phyloP scores from a whole-genome alignment of 2,113 vertebrate genomes.

The Lagopus muta region DNA sequence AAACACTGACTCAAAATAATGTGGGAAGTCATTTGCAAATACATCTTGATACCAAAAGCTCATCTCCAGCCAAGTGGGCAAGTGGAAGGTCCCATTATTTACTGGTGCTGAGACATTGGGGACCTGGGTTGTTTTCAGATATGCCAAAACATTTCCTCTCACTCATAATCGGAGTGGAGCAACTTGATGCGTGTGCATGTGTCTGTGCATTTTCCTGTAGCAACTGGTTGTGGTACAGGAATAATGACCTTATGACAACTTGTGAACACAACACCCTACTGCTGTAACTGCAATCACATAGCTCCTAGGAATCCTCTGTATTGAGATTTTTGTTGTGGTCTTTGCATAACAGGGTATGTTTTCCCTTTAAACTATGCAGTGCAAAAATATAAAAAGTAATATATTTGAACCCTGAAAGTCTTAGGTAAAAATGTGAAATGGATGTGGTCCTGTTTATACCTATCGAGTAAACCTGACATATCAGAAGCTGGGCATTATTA shows the following conservation, averaged over 20 bases:
- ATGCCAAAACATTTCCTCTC: neutral
- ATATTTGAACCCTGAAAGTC: rapidly evolving
- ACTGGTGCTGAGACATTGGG: neutral
- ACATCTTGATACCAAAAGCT: neutral
- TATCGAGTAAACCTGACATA: neutral
- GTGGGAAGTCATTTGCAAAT: neutral
- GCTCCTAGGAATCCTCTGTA: neutral
- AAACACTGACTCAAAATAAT: neutral
- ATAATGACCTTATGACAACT: neutral
- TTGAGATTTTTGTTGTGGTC: neutral
- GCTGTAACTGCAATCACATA: neutral
- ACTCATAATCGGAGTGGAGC: neutral
- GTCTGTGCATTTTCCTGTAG: neutral
- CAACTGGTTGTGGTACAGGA: neutral
- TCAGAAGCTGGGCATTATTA: neutral
- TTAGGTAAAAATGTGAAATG: neutral
- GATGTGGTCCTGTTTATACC: neutral
- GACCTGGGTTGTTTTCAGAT: neutral
- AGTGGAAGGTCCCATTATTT: neutral
- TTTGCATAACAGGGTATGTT: neutral
- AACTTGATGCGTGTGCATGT: neutral
- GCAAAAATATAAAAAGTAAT: neutral
- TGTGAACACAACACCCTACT: neutral
- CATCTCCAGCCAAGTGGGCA: neutral
- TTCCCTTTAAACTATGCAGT: neutral